Evolutionary conservation across 2,797 vertebrate species (phyloP).

Genomic region (Erpetoichthys calabaricus): DNA sequence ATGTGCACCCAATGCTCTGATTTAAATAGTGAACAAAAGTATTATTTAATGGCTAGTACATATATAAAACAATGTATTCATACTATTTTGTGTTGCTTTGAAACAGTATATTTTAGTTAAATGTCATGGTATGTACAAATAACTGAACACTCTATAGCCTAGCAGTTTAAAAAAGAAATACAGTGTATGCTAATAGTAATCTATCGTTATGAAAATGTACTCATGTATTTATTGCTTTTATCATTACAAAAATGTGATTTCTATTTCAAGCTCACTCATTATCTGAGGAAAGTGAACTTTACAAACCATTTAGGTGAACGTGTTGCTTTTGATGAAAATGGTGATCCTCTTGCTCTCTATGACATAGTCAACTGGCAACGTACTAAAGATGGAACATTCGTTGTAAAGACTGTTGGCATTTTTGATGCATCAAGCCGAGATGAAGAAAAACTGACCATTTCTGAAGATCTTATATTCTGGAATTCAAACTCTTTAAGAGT

Average conservation of each 20-base stretch:
- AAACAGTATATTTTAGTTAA: too few relatives aligned
- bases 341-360: constrained; percentile 50
- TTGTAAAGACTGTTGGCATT: constrained; percentile 43
- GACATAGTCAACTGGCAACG: constrained; percentile 52
- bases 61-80: too few relatives aligned
- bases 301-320: constrained; percentile 33
- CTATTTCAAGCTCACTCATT: constrained; percentile 36
- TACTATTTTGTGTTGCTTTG: too few relatives aligned
- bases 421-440: constrained; percentile 35
- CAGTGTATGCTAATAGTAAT: too few relatives aligned
- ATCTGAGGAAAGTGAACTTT: constrained; percentile 44
- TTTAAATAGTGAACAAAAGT: too few relatives aligned
- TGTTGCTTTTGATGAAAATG: constrained; percentile 46
- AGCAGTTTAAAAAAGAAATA: too few relatives aligned
- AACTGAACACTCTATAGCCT: too few relatives aligned
- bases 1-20: too few relatives aligned
- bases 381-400: constrained; percentile 30
- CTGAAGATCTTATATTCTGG: constrained; percentile 37
- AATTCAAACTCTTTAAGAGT: constrained; percentile 11
- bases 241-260: background rate
- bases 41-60: too few relatives aligned
- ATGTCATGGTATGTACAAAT: too few relatives aligned
- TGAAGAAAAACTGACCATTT: constrained; percentile 33
- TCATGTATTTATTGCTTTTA: too few relatives aligned
- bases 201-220: too few relatives aligned